Conservation (phyloP, 1,140 invertebrate genomes). For the Drosophila auraria region DNA sequence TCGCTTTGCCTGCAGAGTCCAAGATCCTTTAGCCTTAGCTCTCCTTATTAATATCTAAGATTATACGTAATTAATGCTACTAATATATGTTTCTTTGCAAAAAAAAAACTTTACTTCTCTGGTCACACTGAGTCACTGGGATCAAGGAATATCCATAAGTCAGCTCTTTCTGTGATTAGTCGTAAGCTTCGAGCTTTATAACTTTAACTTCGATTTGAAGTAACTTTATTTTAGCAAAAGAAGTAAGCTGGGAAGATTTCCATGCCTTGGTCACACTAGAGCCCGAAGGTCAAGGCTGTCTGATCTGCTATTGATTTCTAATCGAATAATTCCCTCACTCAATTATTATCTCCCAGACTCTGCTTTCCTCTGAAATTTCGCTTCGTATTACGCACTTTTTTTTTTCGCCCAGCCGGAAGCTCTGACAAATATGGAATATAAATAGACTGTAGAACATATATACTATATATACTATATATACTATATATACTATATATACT, state of each 20-base stretch:
- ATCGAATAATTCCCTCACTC: neutral
- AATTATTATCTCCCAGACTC: neutral
- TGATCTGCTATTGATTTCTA: neutral
- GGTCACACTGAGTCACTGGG: too few species aligned
- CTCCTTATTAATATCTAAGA: too few species aligned
- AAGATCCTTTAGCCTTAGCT: too few species aligned
- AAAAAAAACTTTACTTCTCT: too few species aligned
- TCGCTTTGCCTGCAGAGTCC: too few species aligned
- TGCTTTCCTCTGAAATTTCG: neutral
- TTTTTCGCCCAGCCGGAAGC: slow-evolving; percentile 21
- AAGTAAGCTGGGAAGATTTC: too few species aligned
- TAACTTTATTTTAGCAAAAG: neutral
- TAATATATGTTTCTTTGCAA: too few species aligned
- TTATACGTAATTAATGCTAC: too few species aligned
- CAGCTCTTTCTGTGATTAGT: too few species aligned
- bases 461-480: neutral
- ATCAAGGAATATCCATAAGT: too few species aligned
- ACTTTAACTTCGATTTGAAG: neutral
- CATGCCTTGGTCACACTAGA: neutral
- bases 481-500: neutral
- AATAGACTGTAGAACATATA: slow-evolving; percentile 11
- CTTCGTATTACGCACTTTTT: slow-evolving; percentile 17
- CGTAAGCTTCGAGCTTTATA: neutral
- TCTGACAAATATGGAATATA: slow-evolving; percentile 30
- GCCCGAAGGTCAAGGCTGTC: neutral